Base-by-base conservation (phyloP, 2,888 invertebrate genomes). In the Sympetrum striolatum region DNA sequence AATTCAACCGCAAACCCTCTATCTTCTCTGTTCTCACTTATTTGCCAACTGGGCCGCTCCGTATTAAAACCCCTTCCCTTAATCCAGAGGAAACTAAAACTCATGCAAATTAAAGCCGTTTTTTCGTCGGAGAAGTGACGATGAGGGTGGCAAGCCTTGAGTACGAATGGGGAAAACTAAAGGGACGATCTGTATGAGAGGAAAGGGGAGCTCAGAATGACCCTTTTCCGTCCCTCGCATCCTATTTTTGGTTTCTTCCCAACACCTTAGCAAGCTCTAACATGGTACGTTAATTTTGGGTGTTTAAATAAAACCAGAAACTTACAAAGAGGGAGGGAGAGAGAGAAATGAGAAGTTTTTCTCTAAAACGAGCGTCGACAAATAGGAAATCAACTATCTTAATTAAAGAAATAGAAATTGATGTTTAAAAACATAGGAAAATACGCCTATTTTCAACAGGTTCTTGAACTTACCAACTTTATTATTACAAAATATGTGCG, bases 71-170 rank as follows among this genome's bases (percentile, higher is more conserved):
- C 31, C n/a, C 37, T n/a, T 60, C 12, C 86, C n/a, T 64, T 86
- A 86, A 86, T 86, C 86, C 37, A 22, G 64, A 86, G 86, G 48
- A 64, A 22, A 25, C 22, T 82, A 53, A 82, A 82, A 86, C 18
- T 48, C 86, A 64, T 86, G 60, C 86, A 60, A 86, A 86, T 86
- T 86, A 64, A 53, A 58, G 53, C 35, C 60, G 86, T 53, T 48
- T 53, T 58, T 48, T 48, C 25, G 31, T 64, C 37, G 5, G 64
- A 60, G 39, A 37, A 60, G 86, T n/a, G 81, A 6, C 64, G 60
- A 58, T 60, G 12, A 48, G 35, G 31, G 81, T 48, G 31, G 82
- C 35, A 73, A 31, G 31, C 73, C 73, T 25, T 31, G 73, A 73
- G 64, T 64, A 64, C 64, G 64, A 64, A 22, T 22, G 22, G 25